Evolutionary conservation across 2,113 vertebrate genomes (phyloP).

Genomic region (Neofelis nebulosa): DNA sequence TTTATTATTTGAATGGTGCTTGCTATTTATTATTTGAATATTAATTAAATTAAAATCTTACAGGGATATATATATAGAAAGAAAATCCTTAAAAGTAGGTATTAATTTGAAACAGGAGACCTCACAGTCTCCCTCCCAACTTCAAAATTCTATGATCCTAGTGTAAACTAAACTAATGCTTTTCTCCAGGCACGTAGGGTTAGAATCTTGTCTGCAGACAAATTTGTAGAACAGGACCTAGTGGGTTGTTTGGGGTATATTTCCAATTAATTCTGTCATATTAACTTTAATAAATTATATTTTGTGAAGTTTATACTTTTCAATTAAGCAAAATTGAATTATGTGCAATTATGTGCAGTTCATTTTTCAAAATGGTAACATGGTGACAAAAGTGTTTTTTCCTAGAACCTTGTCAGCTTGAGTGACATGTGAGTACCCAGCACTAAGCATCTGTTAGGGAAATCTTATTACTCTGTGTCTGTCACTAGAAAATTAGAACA

Average conservation of each 20-base stretch:
- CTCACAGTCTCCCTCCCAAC: background rate
- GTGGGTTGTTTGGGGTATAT: background rate
- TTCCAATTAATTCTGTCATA: slow-evolving; percentile 16
- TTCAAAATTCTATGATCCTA: background rate
- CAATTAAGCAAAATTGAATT: slow-evolving; percentile 62
- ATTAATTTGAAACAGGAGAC: slow-evolving; percentile 24
- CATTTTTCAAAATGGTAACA: slow-evolving; percentile 54
- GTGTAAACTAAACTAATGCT: background rate
- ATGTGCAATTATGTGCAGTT: background rate
- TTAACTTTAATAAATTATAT: slow-evolving; percentile 30
- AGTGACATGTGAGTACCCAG: slow-evolving; percentile 56
- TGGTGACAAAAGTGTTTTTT: background rate
- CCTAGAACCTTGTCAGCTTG: slow-evolving; percentile 44
- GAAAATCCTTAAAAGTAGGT: background rate
- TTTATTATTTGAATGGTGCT: background rate
- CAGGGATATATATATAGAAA: background rate
- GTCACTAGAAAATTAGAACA: slow-evolving; percentile 67
- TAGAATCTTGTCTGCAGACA: background rate
- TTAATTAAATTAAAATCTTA: slow-evolving; percentile 11
- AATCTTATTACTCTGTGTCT: slow-evolving; percentile 56
- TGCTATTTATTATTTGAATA: background rate
- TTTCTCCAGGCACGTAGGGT: background rate
- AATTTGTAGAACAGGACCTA: background rate
- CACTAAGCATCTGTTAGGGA: slow-evolving; percentile 61
- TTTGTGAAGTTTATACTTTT: slow-evolving; percentile 42